Conservation (phyloP, 2,888 invertebrate species). For the Panzeria rudis region DNA sequence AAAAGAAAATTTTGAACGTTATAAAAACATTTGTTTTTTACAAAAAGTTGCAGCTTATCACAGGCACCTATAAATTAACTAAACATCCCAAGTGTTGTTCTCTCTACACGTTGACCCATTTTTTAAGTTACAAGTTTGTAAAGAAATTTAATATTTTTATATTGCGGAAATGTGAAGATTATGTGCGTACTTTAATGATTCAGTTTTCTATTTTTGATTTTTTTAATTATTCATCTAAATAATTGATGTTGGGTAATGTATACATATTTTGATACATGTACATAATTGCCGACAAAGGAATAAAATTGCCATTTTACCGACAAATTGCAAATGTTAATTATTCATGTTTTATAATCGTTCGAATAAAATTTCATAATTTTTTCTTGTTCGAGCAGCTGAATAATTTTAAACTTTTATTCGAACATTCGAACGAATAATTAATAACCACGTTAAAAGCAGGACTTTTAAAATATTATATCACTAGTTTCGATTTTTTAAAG, state of each 20-base stretch:
- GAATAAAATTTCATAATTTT: no score
- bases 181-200: not conserved
- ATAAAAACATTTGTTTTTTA: constrained; percentile 30
- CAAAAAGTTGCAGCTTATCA: constrained; percentile 24
- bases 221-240: constrained; percentile 6
- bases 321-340: no score
- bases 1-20: constrained; percentile 38
- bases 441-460: no score
- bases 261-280: no score
- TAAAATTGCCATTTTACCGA: no score
- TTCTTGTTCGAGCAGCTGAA: no score
- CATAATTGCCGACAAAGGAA: no score
- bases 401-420: no score
- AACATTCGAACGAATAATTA: no score
- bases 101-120: constrained; percentile 22
- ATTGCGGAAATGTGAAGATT: constrained; percentile 37
- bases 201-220: not conserved
- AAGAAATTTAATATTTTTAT: not conserved
- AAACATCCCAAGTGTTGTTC: not conserved
- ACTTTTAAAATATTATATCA: no score
- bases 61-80: constrained; percentile 11
- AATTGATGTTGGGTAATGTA: not conserved
- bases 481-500: no score
- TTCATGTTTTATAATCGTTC: no score
- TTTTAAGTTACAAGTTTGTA: constrained; percentile 11